These are phyloP conservation scores for Echeneis naucrates DNA, from an alignment of 2,797 vertebrate species.

Conservation along the genomic window DNA sequence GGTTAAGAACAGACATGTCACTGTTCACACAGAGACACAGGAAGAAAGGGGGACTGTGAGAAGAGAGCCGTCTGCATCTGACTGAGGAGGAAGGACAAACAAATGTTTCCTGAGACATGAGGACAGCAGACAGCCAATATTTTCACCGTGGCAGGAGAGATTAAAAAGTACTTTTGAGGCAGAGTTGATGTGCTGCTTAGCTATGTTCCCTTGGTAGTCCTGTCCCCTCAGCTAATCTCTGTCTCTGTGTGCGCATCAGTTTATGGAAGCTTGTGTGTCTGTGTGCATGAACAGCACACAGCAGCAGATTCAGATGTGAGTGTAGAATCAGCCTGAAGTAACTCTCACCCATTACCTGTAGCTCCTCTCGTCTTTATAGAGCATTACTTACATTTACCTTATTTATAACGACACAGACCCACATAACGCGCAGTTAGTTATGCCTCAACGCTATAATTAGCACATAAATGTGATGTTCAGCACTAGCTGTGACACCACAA, in stretches of 20 bases:
- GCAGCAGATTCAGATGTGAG: conserved; percentile 25
- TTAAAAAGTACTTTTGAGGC: conserved; percentile 23
- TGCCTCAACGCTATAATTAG: not conserved
- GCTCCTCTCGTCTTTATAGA: not conserved
- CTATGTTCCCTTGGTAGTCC: conserved; percentile 17
- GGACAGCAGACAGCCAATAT: conserved; percentile 26
- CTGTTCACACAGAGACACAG: conserved; percentile 58
- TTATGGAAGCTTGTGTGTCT: not conserved
- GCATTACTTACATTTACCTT: not conserved
- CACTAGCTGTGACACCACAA: not conserved
- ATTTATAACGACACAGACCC: not conserved
- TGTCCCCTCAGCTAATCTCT: conserved; percentile 28
- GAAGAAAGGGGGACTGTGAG: conserved; percentile 48
- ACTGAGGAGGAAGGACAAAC: conserved; percentile 41
- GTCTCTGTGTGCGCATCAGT: conserved; percentile 6
- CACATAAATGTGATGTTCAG: not conserved
- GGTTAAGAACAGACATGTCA: conserved; percentile 52
- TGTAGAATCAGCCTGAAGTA: conserved; percentile 18
- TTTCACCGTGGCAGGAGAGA: conserved; percentile 38
- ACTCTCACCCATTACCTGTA: not conserved
- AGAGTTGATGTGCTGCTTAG: conserved; percentile 11
- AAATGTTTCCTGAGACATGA: conserved; percentile 56
- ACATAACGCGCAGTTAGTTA: not conserved
- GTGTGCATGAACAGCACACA: not conserved
- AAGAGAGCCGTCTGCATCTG: conserved; percentile 43